Percentiles rank a stretch among this genome's conserved stretches.
Evolutionary conservation across 2,797 vertebrate genomes (phyloP).

Genomic region (Alfaro cultratus): DNA sequence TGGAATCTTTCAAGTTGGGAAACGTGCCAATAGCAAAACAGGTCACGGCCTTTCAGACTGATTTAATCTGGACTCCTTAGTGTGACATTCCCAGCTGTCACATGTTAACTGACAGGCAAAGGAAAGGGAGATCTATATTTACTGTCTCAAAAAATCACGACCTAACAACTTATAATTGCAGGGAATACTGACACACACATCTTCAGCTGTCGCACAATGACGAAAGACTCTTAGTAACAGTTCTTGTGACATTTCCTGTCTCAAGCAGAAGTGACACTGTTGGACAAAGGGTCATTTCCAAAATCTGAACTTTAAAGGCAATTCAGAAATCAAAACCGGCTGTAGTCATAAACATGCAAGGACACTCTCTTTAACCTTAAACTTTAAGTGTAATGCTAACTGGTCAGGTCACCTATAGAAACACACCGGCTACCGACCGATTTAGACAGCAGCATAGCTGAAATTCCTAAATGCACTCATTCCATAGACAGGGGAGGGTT

Average conservation of each 20-base stretch:
- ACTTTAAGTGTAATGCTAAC: not conserved
- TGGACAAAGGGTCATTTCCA: not conserved
- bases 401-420: slow-evolving; percentile 5
- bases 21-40: not conserved
- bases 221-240: not conserved
- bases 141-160: slow-evolving; percentile 11
- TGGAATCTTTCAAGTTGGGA: not conserved
- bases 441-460: slow-evolving; percentile 40
- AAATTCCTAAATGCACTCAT: slow-evolving; percentile 56
- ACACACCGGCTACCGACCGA: slow-evolving; percentile 4
- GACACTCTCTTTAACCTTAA: not conserved
- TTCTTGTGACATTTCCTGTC: not conserved
- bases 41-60: not conserved
- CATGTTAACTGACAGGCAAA: slow-evolving; percentile 41
- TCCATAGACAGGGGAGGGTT: not conserved
- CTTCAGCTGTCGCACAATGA: not conserved
- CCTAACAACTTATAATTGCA: not conserved
- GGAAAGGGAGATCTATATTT: slow-evolving; percentile 37
- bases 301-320: not conserved
- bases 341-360: not conserved
- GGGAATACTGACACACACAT: not conserved
- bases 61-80: slow-evolving; percentile 52
- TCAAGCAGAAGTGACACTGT: not conserved
- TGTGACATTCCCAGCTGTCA: slow-evolving; percentile 76
- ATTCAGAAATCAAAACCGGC: not conserved